A percentile compares a stretch with the other conserved stretches of the same genome.
Evolutionary conservation across 2,113 vertebrate genomes (phyloP).

Genomic region (Zeus faber): DNA sequence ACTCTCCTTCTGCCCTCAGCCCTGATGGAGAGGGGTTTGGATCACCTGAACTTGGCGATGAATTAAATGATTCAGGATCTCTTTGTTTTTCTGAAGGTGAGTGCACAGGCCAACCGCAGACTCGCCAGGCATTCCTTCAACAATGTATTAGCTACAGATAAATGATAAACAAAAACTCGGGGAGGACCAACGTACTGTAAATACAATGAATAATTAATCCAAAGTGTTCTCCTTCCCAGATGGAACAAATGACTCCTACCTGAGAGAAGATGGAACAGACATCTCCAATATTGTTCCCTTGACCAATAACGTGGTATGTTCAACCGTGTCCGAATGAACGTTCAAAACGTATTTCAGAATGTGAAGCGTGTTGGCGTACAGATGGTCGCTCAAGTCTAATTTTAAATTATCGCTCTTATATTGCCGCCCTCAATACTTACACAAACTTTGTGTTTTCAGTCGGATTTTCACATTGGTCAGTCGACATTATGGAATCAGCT

Average conservation of each 20-base stretch:
- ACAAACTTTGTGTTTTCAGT: too few relatives aligned
- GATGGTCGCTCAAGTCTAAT: background rate
- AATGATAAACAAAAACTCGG: too few relatives aligned
- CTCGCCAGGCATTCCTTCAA: background rate
- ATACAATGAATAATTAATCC: constrained; percentile 6
- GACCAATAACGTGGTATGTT: constrained; percentile 86
- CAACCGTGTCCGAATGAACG: too few relatives aligned
- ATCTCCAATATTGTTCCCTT: constrained; percentile 64
- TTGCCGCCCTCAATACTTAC: too few relatives aligned
- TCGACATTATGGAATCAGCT: too few relatives aligned
- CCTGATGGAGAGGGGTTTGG: constrained; percentile 77
- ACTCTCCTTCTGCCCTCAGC: constrained; percentile 78
- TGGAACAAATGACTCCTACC: constrained; percentile 80
- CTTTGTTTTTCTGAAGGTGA: constrained; percentile 91
- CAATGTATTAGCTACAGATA: background rate
- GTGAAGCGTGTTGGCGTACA: too few relatives aligned
- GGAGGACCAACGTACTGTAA: too few relatives aligned
- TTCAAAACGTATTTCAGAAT: too few relatives aligned
- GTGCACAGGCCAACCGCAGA: background rate
- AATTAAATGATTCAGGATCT: constrained; percentile 86
- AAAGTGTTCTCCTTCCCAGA: constrained; percentile 73
- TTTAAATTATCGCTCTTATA: too few relatives aligned
- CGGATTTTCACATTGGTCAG: too few relatives aligned
- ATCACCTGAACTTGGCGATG: constrained; percentile 81
- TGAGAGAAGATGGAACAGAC: constrained; percentile 72